phyloP scores from a whole-genome alignment of 1,140 invertebrate species.

The Lucilia sericata region DNA sequence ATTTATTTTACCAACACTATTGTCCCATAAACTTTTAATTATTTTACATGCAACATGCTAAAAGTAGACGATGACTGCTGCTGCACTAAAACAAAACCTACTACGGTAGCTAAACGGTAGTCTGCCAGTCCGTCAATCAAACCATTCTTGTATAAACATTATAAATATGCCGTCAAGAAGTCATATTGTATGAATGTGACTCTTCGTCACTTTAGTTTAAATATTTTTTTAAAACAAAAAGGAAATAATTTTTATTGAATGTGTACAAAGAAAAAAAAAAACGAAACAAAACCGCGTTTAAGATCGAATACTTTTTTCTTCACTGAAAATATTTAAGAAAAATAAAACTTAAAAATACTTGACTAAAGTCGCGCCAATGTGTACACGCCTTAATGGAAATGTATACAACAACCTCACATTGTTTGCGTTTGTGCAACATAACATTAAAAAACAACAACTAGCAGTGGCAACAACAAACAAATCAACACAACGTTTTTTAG shows the following conservation, averaged over 20 bases:
- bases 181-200: neutral
- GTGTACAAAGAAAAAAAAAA: neutral
- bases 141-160: neutral
- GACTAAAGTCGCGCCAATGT: conserved; percentile 45
- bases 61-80: neutral
- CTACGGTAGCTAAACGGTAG: too few relatives aligned
- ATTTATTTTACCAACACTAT: too few relatives aligned
- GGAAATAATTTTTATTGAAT: neutral
- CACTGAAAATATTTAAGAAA: too few relatives aligned
- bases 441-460: neutral
- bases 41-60: neutral
- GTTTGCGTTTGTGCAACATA: conserved; percentile 1
- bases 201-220: neutral
- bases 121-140: neutral
- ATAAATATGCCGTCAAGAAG: neutral
- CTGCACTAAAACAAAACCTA: neutral
- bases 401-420: conserved; percentile 29
- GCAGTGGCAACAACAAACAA: neutral
- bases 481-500: neutral
- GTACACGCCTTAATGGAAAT: conserved; percentile 49
- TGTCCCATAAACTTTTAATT: too few relatives aligned
- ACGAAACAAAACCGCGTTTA: neutral
- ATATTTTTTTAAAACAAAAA: neutral
- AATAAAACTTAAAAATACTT: neutral
- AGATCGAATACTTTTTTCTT: neutral